Percentiles rank a stretch among this genome's conserved stretches.
Evolutionary conservation across 1,140 invertebrate species (phyloP).

Genomic region (Idris sp.): DNA sequence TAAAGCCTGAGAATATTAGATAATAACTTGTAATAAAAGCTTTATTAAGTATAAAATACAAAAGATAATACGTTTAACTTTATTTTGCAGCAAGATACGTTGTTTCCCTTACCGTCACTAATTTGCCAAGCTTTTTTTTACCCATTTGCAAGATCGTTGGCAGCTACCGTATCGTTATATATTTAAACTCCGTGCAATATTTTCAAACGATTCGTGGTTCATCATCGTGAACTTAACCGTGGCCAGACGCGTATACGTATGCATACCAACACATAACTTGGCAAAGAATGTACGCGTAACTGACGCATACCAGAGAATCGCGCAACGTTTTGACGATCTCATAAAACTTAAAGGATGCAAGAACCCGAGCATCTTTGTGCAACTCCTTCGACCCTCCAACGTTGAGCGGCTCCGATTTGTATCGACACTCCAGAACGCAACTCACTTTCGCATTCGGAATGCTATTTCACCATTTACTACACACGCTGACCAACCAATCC

Average conservation of each 20-base stretch:
- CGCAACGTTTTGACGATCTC: conserved; percentile 73
- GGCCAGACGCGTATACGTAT: conserved; percentile 28
- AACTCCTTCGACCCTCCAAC: too few species aligned
- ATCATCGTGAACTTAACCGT: conserved; percentile 47
- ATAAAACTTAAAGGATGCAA: conserved; percentile 71
- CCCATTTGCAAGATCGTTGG: conserved; percentile 60
- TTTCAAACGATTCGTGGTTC: conserved; percentile 56
- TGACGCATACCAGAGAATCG: conserved; percentile 69
- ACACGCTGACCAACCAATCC: background rate
- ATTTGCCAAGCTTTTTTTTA: conserved; percentile 53
- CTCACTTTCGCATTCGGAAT: conserved; percentile 35
- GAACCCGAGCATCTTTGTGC: conserved; percentile 64
- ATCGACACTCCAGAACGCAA: conserved; percentile 1
- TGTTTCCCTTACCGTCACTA: conserved; percentile 41
- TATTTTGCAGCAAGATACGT: too few species aligned
- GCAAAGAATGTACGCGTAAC: conserved; percentile 66
- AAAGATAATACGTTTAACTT: too few species aligned
- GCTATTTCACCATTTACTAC: background rate
- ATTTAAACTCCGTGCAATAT: conserved; percentile 67
- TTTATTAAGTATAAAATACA: too few species aligned
- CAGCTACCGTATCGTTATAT: conserved; percentile 68
- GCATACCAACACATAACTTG: conserved; percentile 37
- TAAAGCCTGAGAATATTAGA: too few species aligned
- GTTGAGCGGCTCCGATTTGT: conserved; percentile 12
- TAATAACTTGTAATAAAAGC: too few species aligned